Evolutionary conservation across 2,113 vertebrate species (phyloP).

Genomic region (Grallaria varia): DNA sequence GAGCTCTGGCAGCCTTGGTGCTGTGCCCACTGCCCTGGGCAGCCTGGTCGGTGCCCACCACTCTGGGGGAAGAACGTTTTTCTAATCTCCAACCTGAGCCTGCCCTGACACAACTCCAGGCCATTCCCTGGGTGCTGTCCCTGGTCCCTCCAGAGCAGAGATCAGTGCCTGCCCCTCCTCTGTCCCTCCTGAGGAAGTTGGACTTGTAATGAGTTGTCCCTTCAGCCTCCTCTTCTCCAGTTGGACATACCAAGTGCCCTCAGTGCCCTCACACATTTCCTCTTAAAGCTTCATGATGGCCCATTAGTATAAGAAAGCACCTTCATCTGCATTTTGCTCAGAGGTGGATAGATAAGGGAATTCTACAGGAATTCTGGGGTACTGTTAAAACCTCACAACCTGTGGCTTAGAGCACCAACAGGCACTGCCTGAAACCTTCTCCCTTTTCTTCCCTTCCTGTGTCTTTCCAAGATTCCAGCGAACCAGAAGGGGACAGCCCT

Average conservation of each 20-base stretch:
- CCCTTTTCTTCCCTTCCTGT: not conserved
- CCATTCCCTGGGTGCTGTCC: not conserved
- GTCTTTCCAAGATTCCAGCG: not conserved
- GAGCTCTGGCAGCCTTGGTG: not conserved
- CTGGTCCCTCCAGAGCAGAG: not conserved
- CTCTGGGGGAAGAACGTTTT: not conserved
- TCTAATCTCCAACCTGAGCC: not conserved
- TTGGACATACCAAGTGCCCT: not conserved
- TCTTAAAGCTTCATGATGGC: not conserved
- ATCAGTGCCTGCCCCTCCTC: not conserved
- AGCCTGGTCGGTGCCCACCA: not conserved
- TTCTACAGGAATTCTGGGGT: not conserved
- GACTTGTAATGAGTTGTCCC: not conserved
- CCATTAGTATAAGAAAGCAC: not conserved
- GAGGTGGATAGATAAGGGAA: fast-evolving
- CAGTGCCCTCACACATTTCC: not conserved
- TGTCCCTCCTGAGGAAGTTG: not conserved
- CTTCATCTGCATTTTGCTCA: not conserved
- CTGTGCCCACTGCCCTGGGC: not conserved
- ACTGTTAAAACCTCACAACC: not conserved
- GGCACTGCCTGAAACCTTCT: fast-evolving
- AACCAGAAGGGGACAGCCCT: not conserved
- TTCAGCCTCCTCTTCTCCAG: not conserved
- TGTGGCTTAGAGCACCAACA: not conserved
- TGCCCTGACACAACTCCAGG: not conserved